Evolutionary conservation across 2,113 vertebrate species (phyloP), one percentile per base, ranked within the genome.

Genomic region (Rhinopomastus cyanomelas): DNA sequence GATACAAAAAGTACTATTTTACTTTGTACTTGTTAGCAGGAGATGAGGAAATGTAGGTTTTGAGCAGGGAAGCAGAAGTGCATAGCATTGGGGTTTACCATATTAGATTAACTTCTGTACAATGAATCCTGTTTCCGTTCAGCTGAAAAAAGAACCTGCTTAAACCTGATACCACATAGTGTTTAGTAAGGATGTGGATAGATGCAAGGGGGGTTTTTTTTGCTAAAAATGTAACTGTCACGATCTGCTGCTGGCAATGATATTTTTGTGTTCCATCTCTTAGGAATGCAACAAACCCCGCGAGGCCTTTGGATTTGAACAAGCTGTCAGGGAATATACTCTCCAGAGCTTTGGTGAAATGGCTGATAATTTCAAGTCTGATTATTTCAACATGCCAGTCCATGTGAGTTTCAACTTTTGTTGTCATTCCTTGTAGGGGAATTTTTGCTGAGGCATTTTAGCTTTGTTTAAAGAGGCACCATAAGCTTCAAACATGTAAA

Each of bases 371-470:
- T 99, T 99, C 97, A 99, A 99, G 95, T 99, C 99, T 7, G 99
- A 99, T 97, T 99, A 99, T 95, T 99, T 99, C 97, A 99, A 99
- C 97, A 99, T 99, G 99, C 99, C 99, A 1, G 99, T 99, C 68
- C 99, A 99, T n/a, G 99, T 99, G 96, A 95, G 99, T 98, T 90
- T 84, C 56, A 77, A 2, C 64, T 53, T 81, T 17, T 73, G 20
- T 72, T 61, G 61, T 71, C 61, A 48, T 93, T 89, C 82, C 72
- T 93, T 93, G 46, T 59, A 90, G 83, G 81, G 74, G 23, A 48
- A 3, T 56, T 90, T 94, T 65, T 94, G 29, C 64, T 80, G 52
- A 68, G 62, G 17, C 64, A 49, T 90, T 37, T 69, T 87, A 62
- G 44, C 30, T 83, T 82, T 79, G n/a, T 91, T 73, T 93, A 27